Evolutionary conservation across 2,888 invertebrate species (phyloP), one percentile per base, ranked within the genome.

Genomic region (Ganaspis brasiliensis): DNA sequence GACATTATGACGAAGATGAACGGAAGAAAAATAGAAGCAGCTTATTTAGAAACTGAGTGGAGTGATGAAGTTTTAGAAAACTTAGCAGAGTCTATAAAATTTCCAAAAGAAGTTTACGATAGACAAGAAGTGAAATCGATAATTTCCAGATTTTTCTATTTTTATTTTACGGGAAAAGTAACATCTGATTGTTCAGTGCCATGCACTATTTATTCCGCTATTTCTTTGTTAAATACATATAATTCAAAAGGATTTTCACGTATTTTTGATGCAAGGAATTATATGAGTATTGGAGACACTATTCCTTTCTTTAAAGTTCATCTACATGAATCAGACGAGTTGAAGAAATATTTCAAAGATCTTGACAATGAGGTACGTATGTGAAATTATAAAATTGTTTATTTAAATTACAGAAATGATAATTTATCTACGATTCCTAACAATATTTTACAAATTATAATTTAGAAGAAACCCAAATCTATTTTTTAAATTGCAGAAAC

Each of bases 121-220:
- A 35, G 1, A 35, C 26, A 59, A 31, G 19, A 31, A n/a, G 9
- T 59, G 0, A 59, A 59, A 16, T 8, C 59, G 8, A 59, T 59
- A 16, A 16, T 59, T 31, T n/a, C 59, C 35, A 14, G 59, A 59
- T 59, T 59, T 31, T 59, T 59, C n/a, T n/a, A 59, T 14, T 59
- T 59, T 35, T 59, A 35, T 31, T 59, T 59, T 1, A 31, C 31
- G 6, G 59, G 59, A 16, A 10, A 59, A 31, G 10, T 35, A n/a
- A 16, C 59, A 9, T 9, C 31, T 35, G 59, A 19, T 16, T 59
- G 59, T 31, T 31, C 59, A 31, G 16, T 59, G 10, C 16, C 16
- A 1, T 59, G 59, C n/a, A 35, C 35, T 10, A 9, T 59, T 16
- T 59, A 59, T 35, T 59, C 59, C 14, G 19, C 59, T 16, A 59